A percentile compares a stretch with the other conserved stretches of the same genome.
These are phyloP conservation scores for Chymomyza costata DNA, from an alignment of 1,140 invertebrate genomes.

Conservation along the genomic window DNA sequence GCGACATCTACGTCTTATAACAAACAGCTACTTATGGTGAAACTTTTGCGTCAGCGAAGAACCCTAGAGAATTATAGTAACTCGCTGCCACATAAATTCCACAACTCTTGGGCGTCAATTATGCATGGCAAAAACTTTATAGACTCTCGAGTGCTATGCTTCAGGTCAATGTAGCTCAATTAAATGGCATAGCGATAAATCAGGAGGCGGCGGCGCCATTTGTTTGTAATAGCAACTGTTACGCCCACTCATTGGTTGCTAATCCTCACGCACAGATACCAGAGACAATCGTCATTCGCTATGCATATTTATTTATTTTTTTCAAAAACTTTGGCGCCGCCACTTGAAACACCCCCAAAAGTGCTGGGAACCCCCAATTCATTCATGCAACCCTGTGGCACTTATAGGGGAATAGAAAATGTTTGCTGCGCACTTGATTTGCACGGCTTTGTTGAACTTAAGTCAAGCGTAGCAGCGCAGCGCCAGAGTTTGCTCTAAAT, in stretches of 20 bases:
- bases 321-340: conserved; percentile 43
- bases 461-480: conserved; percentile 26
- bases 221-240: conserved; percentile 9
- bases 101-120: conserved; percentile 46
- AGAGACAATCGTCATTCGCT: no score
- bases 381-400: conserved; percentile 1
- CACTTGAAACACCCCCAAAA: conserved; percentile 3
- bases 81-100: no score
- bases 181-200: conserved; percentile 34
- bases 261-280: no score
- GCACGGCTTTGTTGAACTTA: conserved; percentile 40
- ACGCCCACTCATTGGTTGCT: no score
- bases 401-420: conserved; percentile 19
- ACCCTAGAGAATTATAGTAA: no score
- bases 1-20: no score
- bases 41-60: no score
- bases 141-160: conserved; percentile 47
- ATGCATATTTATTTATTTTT: no score
- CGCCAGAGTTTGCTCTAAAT: conserved; percentile 10
- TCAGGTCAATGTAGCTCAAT: conserved; percentile 58
- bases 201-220: conserved; percentile 3
- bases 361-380: no score
- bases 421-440: conserved; percentile 8
- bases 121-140: conserved; percentile 41
- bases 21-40: no score